Percentiles rank a stretch among this genome's conserved stretches.
Evolutionary conservation across 1,140 invertebrate genomes (phyloP).

Genomic region (Bicyclus anynana): DNA sequence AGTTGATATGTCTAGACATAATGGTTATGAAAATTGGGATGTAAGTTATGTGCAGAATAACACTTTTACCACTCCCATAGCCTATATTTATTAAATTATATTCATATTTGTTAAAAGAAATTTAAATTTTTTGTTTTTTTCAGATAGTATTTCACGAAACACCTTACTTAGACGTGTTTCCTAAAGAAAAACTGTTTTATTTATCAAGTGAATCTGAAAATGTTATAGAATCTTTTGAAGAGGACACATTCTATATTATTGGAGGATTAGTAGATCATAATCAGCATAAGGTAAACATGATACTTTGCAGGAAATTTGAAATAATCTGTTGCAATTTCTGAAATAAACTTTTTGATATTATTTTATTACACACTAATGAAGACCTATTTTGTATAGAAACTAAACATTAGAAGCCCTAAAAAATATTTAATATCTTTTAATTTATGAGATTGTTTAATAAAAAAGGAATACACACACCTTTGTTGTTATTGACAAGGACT

Average conservation of each 20-base stretch:
- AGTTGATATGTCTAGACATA: constrained; percentile 86
- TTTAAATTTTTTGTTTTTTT: constrained; percentile 26
- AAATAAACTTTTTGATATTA: no score
- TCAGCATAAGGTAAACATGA: constrained; percentile 86
- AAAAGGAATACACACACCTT: no score
- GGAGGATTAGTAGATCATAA: constrained; percentile 99
- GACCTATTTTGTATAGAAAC: no score
- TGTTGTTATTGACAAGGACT: no score
- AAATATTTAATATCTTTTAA: no score
- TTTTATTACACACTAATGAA: no score
- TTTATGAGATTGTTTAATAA: no score
- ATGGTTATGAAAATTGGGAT: constrained; percentile 97
- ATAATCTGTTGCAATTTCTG: no score
- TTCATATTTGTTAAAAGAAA: no score
- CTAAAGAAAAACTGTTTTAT: constrained; percentile 90
- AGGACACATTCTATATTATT: constrained; percentile 93
- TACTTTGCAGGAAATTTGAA: neutral
- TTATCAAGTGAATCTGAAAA: constrained; percentile 97
- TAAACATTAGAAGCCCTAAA: no score
- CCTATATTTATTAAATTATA: no score
- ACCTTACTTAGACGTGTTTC: constrained; percentile 83
- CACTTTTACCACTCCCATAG: neutral
- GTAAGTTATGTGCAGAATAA: constrained; percentile 71
- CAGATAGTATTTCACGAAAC: constrained; percentile 84
- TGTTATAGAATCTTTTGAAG: constrained; percentile 86